These are phyloP conservation scores for Tribolium castaneum DNA, from an alignment of 1,140 invertebrate species.

Conservation along the genomic window DNA sequence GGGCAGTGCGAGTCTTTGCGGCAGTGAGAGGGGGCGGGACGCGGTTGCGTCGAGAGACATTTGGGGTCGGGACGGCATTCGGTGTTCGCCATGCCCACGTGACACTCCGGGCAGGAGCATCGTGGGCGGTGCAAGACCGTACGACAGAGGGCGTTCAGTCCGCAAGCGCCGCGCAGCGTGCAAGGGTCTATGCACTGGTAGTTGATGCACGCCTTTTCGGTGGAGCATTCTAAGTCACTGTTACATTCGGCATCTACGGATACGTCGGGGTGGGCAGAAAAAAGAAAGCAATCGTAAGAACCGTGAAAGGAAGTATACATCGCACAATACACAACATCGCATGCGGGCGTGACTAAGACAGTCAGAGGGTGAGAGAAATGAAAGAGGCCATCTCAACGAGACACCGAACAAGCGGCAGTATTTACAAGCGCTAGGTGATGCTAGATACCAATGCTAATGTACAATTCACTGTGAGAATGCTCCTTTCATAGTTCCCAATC, in stretches of 20 bases:
- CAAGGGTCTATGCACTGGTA: conserved; percentile 90
- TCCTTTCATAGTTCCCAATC: conserved; percentile 67
- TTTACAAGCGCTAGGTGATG: conserved; percentile 67
- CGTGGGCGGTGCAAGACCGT: conserved; percentile 84
- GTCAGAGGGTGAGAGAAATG: conserved; percentile 63
- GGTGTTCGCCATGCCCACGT: conserved; percentile 81
- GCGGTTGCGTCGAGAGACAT: conserved; percentile 71
- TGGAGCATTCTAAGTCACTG: conserved; percentile 89
- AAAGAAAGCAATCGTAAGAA: conserved; percentile 79
- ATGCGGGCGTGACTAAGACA: conserved; percentile 71
- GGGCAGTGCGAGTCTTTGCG: conserved; percentile 78
- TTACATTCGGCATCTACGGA: conserved; percentile 87
- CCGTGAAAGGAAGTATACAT: conserved; percentile 78
- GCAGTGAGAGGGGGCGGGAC: conserved; percentile 69
- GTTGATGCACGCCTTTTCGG: conserved; percentile 91
- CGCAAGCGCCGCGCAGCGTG: conserved; percentile 86
- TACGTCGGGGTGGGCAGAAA: conserved; percentile 66
- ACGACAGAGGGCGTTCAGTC: conserved; percentile 87
- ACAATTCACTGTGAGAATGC: conserved; percentile 74
- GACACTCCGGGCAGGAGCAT: conserved; percentile 89
- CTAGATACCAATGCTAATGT: conserved; percentile 62
- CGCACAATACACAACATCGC: conserved; percentile 75
- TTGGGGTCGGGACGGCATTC: conserved; percentile 81
- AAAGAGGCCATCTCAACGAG: conserved; percentile 62
- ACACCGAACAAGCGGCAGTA: conserved; percentile 69